phyloP scores from a whole-genome alignment of 2,888 invertebrate genomes.

The Blastobasis adustella region DNA sequence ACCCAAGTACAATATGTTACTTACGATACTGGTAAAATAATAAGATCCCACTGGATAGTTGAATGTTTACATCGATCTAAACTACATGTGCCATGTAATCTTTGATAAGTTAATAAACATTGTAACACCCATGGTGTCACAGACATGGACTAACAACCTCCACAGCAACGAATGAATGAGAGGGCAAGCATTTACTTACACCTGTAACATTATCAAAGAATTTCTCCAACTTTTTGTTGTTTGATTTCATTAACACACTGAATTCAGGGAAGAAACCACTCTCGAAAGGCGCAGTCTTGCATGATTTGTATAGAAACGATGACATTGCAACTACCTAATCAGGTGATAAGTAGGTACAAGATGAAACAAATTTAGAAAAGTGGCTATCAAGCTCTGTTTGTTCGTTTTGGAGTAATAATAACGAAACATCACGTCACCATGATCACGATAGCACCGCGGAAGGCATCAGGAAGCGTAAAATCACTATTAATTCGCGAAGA shows the following conservation, averaged over 20 bases:
- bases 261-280: conserved; percentile 50
- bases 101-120: too few species aligned
- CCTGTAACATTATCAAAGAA: conserved; percentile 28
- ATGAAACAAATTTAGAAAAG: too few species aligned
- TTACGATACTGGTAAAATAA: too few species aligned
- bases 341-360: too few species aligned
- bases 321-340: conserved; percentile 25
- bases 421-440: conserved; percentile 6
- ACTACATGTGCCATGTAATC: too few species aligned
- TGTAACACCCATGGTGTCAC: too few species aligned
- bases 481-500: conserved; percentile 8
- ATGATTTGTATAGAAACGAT: conserved; percentile 58
- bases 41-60: too few species aligned
- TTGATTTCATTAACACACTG: conserved; percentile 29
- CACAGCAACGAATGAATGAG: conserved; percentile 1
- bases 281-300: conserved; percentile 51
- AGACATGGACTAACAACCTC: too few species aligned
- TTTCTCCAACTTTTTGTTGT: conserved; percentile 39
- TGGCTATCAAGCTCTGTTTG: neutral
- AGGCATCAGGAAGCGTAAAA: neutral
- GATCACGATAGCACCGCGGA: conserved; percentile 4
- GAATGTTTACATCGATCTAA: too few species aligned
- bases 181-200: conserved; percentile 33
- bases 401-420: conserved; percentile 3
- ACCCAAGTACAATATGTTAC: too few species aligned